These are phyloP conservation scores for Dicentrarchus labrax DNA, from an alignment of 2,113 vertebrate species.

Conservation along the genomic window DNA sequence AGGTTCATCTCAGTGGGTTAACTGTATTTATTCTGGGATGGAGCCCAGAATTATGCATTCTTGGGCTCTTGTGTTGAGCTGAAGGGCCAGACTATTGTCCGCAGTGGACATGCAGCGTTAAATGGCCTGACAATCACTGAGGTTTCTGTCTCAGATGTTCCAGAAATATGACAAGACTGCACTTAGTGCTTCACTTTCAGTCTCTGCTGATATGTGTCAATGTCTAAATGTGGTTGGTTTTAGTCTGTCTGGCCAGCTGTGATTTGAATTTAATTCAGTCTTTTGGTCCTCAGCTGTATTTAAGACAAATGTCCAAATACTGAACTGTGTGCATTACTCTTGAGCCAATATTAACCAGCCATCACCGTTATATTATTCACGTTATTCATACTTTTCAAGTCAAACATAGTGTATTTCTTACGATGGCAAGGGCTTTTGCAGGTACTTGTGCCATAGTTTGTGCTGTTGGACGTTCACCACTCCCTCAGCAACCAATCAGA, in stretches of 20 bases:
- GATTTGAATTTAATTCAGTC: conserved; percentile 25
- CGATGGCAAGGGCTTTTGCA: background rate
- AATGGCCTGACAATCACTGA: conserved; percentile 47
- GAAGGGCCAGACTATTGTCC: conserved; percentile 40
- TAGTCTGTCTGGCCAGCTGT: conserved; percentile 6
- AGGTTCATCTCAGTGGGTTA: conserved; percentile 41
- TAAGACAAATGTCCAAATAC: conserved; percentile 1
- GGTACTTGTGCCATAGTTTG: background rate
- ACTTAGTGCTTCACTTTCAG: conserved; percentile 55
- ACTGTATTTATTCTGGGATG: conserved; percentile 54
- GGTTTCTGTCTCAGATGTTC: conserved; percentile 56
- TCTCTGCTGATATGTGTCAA: conserved; percentile 48
- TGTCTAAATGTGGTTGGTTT: conserved; percentile 32
- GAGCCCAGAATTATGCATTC: conserved; percentile 68
- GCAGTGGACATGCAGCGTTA: conserved; percentile 41
- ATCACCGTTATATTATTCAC: too few relatives aligned
- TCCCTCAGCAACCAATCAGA: conserved; percentile 56
- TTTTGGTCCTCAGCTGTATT: background rate
- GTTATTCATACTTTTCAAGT: conserved; percentile 5
- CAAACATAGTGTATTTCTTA: background rate
- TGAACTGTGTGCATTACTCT: background rate
- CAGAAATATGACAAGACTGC: conserved; percentile 66
- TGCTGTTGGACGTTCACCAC: conserved; percentile 17
- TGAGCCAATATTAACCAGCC: background rate
- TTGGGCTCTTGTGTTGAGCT: conserved; percentile 49